Percentiles rank a stretch among this genome's conserved stretches.
phyloP scores from a whole-genome alignment of 2,113 vertebrate species.

The Tretioscincus oriximinensis region DNA sequence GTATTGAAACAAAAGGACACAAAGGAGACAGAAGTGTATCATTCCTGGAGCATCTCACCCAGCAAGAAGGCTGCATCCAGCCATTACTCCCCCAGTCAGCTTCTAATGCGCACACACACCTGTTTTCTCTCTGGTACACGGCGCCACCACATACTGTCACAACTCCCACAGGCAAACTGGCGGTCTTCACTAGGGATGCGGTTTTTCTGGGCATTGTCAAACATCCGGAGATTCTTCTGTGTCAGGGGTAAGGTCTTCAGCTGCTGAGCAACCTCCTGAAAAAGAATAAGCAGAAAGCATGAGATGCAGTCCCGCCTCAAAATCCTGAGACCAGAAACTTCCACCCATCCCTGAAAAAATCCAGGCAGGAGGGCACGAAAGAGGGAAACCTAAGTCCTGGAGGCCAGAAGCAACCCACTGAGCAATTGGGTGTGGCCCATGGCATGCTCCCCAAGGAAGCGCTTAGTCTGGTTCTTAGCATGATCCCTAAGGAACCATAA shows the following conservation, averaged over 20 bases:
- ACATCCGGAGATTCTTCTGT: conserved; percentile 72
- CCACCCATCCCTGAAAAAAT: too few species aligned
- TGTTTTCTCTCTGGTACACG: conserved; percentile 74
- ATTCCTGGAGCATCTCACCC: neutral
- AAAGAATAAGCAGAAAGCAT: neutral
- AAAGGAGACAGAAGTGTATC: too few species aligned
- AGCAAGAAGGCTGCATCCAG: neutral
- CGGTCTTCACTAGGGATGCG: conserved; percentile 62
- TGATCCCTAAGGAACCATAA: too few species aligned
- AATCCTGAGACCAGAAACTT: neutral
- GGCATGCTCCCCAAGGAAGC: too few species aligned
- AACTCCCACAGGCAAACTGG: conserved; percentile 74
- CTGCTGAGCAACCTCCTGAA: conserved; percentile 51
- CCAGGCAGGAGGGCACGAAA: too few species aligned
- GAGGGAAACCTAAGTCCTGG: too few species aligned
- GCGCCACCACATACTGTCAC: conserved; percentile 79
- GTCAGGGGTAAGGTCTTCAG: conserved; percentile 69
- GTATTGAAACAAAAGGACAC: too few species aligned
- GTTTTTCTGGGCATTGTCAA: conserved; percentile 70
- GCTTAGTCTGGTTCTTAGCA: too few species aligned
- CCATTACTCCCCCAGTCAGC: neutral
- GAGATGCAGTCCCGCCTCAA: neutral
- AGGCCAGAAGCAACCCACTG: too few species aligned
- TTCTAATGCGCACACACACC: conserved; percentile 42
- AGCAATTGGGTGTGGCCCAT: too few species aligned